Evolutionary conservation across 2,797 vertebrate genomes (phyloP).

Genomic region (Eulemur mongoz): DNA sequence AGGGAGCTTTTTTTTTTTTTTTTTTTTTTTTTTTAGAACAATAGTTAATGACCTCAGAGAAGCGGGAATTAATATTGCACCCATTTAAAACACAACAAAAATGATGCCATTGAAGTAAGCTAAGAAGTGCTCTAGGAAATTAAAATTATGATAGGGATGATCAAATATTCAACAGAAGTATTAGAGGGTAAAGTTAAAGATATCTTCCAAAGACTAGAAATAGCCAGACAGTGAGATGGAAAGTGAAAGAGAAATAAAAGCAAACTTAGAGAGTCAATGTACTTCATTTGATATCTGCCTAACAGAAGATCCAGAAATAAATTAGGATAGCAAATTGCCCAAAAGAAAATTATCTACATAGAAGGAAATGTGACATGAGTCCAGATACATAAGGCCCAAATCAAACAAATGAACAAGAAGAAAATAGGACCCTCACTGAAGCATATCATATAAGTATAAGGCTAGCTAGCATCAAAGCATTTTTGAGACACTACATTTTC

Average conservation of each 20-base stretch:
- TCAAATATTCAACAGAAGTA: background rate
- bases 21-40: background rate
- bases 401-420: background rate
- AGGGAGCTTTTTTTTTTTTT: background rate
- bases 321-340: background rate
- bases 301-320: background rate
- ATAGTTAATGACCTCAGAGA: background rate
- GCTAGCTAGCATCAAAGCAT: background rate
- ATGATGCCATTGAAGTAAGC: background rate
- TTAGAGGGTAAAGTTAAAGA: background rate
- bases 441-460: fast-evolving
- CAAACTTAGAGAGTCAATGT: background rate
- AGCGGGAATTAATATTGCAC: slow-evolving; percentile 13
- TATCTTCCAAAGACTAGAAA: background rate
- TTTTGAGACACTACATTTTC: background rate
- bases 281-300: background rate
- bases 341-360: background rate
- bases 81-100: slow-evolving; percentile 2
- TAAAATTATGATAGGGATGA: background rate
- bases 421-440: background rate
- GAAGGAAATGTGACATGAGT: background rate
- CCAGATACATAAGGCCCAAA: background rate
- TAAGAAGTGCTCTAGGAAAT: background rate
- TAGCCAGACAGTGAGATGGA: background rate
- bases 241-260: background rate